Conservation (phyloP, 2,888 invertebrate genomes). For the Digitonthophagus gazella region DNA sequence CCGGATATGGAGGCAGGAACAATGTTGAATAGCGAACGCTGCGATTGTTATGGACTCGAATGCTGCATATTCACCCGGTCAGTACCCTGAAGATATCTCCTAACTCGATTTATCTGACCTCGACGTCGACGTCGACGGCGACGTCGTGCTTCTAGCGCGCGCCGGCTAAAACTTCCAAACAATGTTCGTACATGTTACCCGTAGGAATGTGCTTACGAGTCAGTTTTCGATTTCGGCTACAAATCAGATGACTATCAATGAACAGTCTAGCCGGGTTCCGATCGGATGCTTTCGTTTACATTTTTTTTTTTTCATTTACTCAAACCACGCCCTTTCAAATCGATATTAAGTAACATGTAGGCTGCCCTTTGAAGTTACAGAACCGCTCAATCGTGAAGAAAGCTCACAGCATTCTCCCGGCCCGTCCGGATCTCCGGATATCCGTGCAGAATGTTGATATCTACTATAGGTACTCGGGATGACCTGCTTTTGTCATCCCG, state of each 20-base stretch:
- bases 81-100: not conserved
- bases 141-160: too few species aligned
- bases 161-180: not conserved
- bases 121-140: too few species aligned
- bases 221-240: not conserved
- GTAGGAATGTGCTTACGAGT: too few species aligned
- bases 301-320: not conserved
- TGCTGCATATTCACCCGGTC: slow-evolving; percentile 11
- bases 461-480: not conserved
- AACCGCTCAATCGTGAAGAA: slow-evolving; percentile 36
- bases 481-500: too few species aligned
- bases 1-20: slow-evolving; percentile 10
- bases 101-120: not conserved
- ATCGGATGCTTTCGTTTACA: not conserved
- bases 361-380: slow-evolving; percentile 42
- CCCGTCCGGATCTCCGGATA: slow-evolving; percentile 8
- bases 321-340: slow-evolving; percentile 45
- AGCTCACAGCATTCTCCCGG: not conserved
- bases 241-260: not conserved
- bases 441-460: slow-evolving; percentile 1
- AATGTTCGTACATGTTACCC: not conserved
- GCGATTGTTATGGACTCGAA: slow-evolving; percentile 10
- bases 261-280: too few species aligned
- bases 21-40: slow-evolving; percentile 7
- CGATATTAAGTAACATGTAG: slow-evolving; percentile 44